A percentile compares a stretch with the other conserved stretches of the same genome.
Evolutionary conservation across 2,797 vertebrate species (phyloP).

Genomic region (Poeciliopsis presidionis): DNA sequence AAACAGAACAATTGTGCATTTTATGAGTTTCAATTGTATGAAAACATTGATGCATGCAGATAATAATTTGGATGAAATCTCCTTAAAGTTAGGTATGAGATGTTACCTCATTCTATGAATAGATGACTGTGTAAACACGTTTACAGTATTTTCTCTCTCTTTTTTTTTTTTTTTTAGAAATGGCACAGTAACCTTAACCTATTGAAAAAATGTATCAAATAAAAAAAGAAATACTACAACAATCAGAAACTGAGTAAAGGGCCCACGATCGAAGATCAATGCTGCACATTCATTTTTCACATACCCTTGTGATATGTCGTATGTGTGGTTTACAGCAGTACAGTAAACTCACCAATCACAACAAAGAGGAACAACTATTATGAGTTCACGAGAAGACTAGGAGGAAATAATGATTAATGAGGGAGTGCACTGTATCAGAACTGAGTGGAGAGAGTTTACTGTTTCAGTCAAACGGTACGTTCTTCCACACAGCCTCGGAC

Average conservation of each 20-base stretch:
- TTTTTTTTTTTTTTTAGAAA: background rate
- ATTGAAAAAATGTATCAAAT: constrained; percentile 41
- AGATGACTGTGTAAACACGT: background rate
- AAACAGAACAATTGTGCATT: background rate
- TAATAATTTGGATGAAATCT: background rate
- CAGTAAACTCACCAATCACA: too few relatives aligned
- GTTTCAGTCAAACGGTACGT: too few relatives aligned
- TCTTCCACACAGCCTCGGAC: too few relatives aligned
- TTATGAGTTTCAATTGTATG: background rate
- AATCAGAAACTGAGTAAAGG: constrained; percentile 21
- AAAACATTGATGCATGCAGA: background rate
- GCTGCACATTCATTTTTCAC: too few relatives aligned
- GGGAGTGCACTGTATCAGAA: too few relatives aligned
- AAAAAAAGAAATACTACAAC: constrained; percentile 25
- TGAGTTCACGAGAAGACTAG: too few relatives aligned
- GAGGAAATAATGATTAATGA: too few relatives aligned
- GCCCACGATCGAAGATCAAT: too few relatives aligned
- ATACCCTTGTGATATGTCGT: too few relatives aligned
- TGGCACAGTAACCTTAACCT: constrained; percentile 13
- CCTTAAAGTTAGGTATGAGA: background rate
- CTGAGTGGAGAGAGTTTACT: too few relatives aligned
- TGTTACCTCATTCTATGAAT: background rate
- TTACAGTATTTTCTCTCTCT: constrained; percentile 4
- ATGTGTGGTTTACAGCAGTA: too few relatives aligned
- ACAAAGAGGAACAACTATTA: too few relatives aligned